Conservation (phyloP, 2,888 invertebrate genomes). For the Oxytorus armatus region DNA sequence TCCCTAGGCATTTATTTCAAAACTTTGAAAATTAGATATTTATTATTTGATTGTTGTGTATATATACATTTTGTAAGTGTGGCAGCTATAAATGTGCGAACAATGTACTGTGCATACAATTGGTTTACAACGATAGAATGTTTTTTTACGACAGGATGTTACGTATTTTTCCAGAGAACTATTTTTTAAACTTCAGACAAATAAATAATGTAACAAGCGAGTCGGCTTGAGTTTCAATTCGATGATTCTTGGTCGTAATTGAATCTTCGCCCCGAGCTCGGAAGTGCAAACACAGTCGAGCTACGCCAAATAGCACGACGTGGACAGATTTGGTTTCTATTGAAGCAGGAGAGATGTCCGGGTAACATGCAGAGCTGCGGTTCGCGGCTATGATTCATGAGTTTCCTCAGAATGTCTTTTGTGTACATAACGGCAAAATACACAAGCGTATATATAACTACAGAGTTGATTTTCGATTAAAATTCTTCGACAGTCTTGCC, state of each 20-base stretch:
- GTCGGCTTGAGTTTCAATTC: constrained; percentile 8
- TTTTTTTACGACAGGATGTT: not conserved
- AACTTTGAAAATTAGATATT: too few relatives aligned
- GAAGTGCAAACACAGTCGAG: constrained; percentile 24
- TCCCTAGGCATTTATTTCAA: too few relatives aligned
- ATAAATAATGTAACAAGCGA: too few relatives aligned
- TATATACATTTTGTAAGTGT: too few relatives aligned
- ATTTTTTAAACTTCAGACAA: too few relatives aligned
- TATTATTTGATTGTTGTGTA: too few relatives aligned
- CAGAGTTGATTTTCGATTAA: not conserved
- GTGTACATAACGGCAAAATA: not conserved
- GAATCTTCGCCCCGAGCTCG: constrained; percentile 14
- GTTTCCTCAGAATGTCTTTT: not conserved
- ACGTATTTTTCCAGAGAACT: too few relatives aligned
- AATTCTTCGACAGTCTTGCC: not conserved
- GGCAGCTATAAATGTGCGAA: too few relatives aligned
- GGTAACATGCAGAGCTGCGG: not conserved
- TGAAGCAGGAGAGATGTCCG: not conserved
- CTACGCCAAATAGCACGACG: constrained; percentile 5
- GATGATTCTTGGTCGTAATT: constrained; percentile 9
- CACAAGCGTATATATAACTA: not conserved
- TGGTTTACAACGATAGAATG: too few relatives aligned
- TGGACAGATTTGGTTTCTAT: constrained; percentile 16
- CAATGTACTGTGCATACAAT: too few relatives aligned
- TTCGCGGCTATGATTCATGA: constrained; percentile 5